Percentiles rank a stretch among this genome's conserved stretches.
Conservation (phyloP, 1,140 invertebrate species). For the Doryteuthis pealeii region DNA sequence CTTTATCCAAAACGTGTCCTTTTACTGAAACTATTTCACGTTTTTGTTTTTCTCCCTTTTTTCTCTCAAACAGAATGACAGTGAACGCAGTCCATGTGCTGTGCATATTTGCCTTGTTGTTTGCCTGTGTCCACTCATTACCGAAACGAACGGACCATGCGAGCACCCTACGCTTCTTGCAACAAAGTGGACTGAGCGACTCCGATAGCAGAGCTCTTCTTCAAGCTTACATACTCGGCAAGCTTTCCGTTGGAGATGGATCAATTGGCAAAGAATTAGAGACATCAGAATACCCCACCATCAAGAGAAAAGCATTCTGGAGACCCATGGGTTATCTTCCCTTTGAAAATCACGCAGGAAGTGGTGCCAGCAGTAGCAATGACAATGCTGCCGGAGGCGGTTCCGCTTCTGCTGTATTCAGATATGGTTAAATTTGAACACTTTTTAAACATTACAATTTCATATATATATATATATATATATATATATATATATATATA, state of each 20-base stretch:
- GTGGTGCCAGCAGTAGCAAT: not conserved
- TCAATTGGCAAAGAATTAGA: not conserved
- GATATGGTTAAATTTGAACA: not conserved
- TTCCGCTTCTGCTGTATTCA: not conserved
- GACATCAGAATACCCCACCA: not conserved
- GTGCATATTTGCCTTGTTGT: not conserved
- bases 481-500: too few species aligned
- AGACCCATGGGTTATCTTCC: constrained; percentile 7
- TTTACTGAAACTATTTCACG: too few species aligned
- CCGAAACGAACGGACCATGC: not conserved
- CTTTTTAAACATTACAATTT: too few species aligned
- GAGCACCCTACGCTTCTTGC: not conserved
- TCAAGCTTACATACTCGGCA: not conserved
- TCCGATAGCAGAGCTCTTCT: not conserved
- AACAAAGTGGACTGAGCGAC: not conserved
- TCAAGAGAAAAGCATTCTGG: constrained; percentile 4
- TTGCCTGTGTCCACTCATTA: not conserved
- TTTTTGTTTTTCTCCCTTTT: not conserved
- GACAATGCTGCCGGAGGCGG: not conserved
- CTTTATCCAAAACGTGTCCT: too few species aligned
- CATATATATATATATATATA: too few species aligned
- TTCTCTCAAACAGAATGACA: not conserved
- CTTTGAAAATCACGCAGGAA: not conserved
- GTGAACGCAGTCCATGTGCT: not conserved
- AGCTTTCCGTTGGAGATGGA: not conserved